Evolutionary conservation across 2,888 invertebrate genomes (phyloP).

Genomic region (Napeogenes inachia): DNA sequence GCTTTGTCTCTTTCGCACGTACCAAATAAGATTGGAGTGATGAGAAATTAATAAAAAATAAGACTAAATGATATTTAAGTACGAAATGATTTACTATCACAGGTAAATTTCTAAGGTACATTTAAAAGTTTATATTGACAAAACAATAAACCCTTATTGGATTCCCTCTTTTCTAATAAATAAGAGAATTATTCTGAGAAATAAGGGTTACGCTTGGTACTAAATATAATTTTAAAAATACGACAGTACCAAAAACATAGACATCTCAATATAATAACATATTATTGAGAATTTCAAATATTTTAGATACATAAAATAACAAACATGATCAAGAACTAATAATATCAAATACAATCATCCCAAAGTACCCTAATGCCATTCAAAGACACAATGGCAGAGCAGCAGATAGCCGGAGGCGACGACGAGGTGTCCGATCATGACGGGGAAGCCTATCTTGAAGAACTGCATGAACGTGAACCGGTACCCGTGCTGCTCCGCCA

Average conservation of each 20-base stretch:
- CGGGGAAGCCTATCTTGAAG: conserved; percentile 91
- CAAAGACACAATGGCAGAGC: conserved; percentile 82
- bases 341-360: not conserved
- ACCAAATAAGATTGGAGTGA: no score
- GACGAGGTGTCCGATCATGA: conserved; percentile 85
- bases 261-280: no score
- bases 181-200: no score
- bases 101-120: not conserved
- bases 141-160: no score
- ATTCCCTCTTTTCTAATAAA: no score
- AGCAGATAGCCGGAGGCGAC: conserved; percentile 84
- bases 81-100: conserved; percentile 1
- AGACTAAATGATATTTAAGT: not conserved
- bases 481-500: conserved; percentile 95
- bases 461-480: conserved; percentile 90
- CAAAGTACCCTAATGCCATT: conserved; percentile 76
- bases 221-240: no score
- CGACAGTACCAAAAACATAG: no score
- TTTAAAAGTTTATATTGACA: not conserved
- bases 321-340: no score
- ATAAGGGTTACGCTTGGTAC: no score
- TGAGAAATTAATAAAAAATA: not conserved
- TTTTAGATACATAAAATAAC: no score
- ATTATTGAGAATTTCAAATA: not conserved
- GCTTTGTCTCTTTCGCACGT: no score